phyloP scores from a whole-genome alignment of 2,797 vertebrate genomes.

The Rhinella marina region DNA sequence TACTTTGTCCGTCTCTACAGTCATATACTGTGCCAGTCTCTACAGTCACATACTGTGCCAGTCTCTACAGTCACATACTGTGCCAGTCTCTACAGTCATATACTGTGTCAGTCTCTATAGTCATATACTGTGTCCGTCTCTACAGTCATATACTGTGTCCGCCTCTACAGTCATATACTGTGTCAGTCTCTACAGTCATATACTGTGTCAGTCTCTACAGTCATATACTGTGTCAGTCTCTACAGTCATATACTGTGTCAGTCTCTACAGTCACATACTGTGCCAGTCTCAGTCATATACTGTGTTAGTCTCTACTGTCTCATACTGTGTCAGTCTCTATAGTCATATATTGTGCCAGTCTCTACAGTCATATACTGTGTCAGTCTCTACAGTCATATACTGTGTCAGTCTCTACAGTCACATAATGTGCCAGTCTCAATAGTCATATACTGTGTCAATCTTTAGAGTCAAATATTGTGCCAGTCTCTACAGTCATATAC shows the following conservation, averaged over 20 bases:
- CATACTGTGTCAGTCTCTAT: background rate
- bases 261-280: background rate
- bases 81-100: background rate
- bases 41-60: background rate
- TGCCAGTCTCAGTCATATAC: background rate
- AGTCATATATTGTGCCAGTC: background rate
- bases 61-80: background rate
- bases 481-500: too few species aligned
- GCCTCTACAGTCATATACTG: too few species aligned
- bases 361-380: background rate
- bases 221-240: background rate
- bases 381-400: background rate
- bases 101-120: background rate
- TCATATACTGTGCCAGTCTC: background rate
- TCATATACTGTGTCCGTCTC: background rate
- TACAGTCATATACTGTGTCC: background rate
- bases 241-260: constrained; percentile 3
- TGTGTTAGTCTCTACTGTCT: background rate
- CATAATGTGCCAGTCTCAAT: background rate
- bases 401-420: background rate
- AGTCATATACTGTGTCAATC: too few species aligned
- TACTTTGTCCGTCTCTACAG: too few species aligned
- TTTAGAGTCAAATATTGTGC: too few species aligned
- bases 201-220: background rate
- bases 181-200: background rate